phyloP scores from a whole-genome alignment of 2,113 vertebrate species.

The Tragelaphus strepsiceros region DNA sequence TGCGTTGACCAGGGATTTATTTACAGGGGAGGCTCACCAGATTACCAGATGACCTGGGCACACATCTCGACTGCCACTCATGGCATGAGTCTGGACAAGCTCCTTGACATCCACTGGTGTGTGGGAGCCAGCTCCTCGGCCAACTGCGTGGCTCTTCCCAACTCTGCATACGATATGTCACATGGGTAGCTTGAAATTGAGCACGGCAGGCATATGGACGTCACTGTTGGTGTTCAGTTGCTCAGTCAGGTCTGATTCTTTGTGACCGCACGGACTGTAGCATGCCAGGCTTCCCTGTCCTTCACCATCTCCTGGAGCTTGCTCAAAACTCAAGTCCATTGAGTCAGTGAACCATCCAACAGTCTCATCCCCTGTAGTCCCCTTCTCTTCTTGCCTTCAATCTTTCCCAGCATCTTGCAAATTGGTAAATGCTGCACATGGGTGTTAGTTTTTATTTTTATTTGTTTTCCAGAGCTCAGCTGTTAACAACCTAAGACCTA shows the following conservation, averaged over 20 bases:
- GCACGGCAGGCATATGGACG: fast-evolving
- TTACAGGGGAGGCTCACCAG: background rate
- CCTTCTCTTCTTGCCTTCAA: background rate
- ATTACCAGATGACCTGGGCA: background rate
- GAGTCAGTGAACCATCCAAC: background rate
- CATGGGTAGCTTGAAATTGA: background rate
- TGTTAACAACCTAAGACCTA: background rate
- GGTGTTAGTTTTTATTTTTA: background rate
- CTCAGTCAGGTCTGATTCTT: background rate
- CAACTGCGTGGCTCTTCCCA: fast-evolving
- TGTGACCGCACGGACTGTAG: background rate
- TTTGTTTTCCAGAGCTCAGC: background rate
- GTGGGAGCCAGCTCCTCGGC: background rate
- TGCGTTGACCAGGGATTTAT: too few species aligned
- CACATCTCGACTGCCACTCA: background rate
- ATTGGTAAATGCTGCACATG: fast-evolving
- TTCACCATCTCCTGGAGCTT: background rate
- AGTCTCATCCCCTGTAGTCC: background rate
- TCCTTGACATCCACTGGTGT: fast-evolving
- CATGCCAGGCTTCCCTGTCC: background rate
- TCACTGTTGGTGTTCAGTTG: background rate
- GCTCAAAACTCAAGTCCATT: background rate
- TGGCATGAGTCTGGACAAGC: background rate
- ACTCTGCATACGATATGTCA: fast-evolving
- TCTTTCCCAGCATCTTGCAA: background rate